Evolutionary conservation across 2,888 invertebrate species (phyloP).

Genomic region (Allophyes oxyacanthae): DNA sequence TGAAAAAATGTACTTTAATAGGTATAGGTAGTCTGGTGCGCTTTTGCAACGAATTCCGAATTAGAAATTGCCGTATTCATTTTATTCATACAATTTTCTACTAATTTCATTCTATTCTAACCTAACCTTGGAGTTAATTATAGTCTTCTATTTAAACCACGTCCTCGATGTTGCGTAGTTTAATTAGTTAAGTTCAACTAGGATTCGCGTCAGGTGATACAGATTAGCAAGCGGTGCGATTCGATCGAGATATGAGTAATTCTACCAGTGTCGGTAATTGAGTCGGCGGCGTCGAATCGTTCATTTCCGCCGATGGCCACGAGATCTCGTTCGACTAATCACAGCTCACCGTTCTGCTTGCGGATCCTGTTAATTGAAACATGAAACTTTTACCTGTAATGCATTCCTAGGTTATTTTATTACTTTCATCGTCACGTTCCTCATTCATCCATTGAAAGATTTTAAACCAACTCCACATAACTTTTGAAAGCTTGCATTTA

Average conservation of each 20-base stretch:
- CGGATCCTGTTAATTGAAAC: conserved; percentile 52
- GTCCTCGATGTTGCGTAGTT: conserved; percentile 32
- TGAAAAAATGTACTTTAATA: conserved; percentile 79
- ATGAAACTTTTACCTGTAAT: conserved; percentile 56
- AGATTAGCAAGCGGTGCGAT: conserved; percentile 42
- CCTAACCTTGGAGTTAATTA: background rate
- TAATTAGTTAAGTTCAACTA: conserved; percentile 36
- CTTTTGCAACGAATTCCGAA: conserved; percentile 70
- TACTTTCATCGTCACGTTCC: conserved; percentile 3
- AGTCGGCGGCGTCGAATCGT: conserved; percentile 61
- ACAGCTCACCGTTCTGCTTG: conserved; percentile 40
- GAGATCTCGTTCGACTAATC: conserved; percentile 58
- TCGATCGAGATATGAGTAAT: conserved; percentile 58
- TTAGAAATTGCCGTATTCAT: conserved; percentile 62
- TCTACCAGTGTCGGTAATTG: conserved; percentile 59
- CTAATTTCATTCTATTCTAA: background rate
- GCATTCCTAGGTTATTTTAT: conserved; percentile 37
- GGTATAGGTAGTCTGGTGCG: conserved; percentile 67
- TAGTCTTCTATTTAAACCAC: conserved; percentile 18
- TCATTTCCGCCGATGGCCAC: conserved; percentile 53
- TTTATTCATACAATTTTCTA: conserved; percentile 9
- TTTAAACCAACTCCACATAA: conserved; percentile 11
- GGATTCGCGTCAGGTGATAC: conserved; percentile 31
- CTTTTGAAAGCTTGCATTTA: conserved; percentile 8
- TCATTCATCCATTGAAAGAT: conserved; percentile 6